phyloP scores from a whole-genome alignment of 53 echinoderm and acorn worm species.

The Holothuria leucospilota region DNA sequence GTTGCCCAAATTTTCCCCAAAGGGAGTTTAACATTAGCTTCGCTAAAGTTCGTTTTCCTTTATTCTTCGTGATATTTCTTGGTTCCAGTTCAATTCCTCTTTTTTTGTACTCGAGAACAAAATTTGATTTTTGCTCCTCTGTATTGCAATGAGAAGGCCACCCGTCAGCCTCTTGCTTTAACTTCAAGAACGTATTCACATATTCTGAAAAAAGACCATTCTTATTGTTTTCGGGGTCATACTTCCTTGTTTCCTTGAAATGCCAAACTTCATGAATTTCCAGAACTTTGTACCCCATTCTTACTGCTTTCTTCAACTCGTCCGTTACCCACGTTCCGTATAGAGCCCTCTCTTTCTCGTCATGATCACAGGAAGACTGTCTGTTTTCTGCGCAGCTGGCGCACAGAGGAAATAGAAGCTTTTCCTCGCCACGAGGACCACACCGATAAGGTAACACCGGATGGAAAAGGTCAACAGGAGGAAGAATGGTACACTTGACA shows the following conservation, averaged over 20 bases:
- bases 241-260: slow-evolving; percentile 32
- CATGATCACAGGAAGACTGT: slow-evolving; percentile 47
- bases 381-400: not conserved
- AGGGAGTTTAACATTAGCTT: slow-evolving; percentile 73
- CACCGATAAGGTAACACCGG: slow-evolving; percentile 61
- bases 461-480: slow-evolving; percentile 57
- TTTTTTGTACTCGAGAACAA: slow-evolving; percentile 55
- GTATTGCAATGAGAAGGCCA: slow-evolving; percentile 71
- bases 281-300: slow-evolving; percentile 51
- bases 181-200: slow-evolving; percentile 68
- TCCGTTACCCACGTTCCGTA: slow-evolving; percentile 63
- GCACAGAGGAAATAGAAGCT: too few species aligned
- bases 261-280: slow-evolving; percentile 71
- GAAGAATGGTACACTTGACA: slow-evolving; percentile 59
- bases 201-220: slow-evolving; percentile 71
- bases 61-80: slow-evolving; percentile 49
- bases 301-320: slow-evolving; percentile 69
- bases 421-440: not conserved
- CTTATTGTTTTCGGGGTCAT: slow-evolving; percentile 34
- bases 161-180: slow-evolving; percentile 79
- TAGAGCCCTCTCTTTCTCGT: slow-evolving; percentile 54
- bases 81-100: slow-evolving; percentile 55
- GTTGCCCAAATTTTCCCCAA: slow-evolving; percentile 68
- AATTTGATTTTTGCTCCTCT: not conserved
- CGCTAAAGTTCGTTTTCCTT: slow-evolving; percentile 52